Evolutionary conservation across 2,797 vertebrate genomes (phyloP).

Genomic region (Enteromius viviparus): DNA sequence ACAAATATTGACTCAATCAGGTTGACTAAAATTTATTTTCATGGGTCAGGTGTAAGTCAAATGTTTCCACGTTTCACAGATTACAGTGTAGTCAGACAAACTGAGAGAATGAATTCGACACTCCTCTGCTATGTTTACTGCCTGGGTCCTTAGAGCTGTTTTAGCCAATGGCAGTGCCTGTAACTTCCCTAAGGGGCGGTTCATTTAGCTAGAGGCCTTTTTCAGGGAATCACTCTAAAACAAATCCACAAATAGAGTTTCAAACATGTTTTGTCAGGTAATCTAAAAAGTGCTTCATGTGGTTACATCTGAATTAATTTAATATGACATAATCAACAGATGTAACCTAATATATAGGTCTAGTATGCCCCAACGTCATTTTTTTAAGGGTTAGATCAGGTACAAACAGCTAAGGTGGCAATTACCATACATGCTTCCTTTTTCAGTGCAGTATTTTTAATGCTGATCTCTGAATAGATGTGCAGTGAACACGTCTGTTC

Average conservation of each 20-base stretch:
- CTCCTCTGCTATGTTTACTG: constrained; percentile 20
- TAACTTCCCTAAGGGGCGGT: constrained; percentile 11
- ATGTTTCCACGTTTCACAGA: not conserved
- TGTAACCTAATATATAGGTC: not conserved
- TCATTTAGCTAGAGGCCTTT: constrained; percentile 15
- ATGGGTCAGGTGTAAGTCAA: constrained; percentile 5
- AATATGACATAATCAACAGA: not conserved
- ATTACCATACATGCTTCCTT: not conserved
- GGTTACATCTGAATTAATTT: not conserved
- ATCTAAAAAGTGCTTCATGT: not conserved
- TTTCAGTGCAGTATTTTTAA: not conserved
- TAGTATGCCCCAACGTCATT: not conserved
- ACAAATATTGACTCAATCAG: not conserved
- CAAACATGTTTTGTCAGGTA: constrained; percentile 11
- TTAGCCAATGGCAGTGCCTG: constrained; percentile 1
- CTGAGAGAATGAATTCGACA: constrained; percentile 3
- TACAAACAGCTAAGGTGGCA: not conserved
- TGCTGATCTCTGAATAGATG: constrained; percentile 5
- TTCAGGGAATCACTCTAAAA: not conserved
- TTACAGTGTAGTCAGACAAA: constrained; percentile 6
- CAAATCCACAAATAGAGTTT: constrained; percentile 11
- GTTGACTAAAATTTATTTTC: not conserved
- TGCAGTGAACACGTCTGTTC: not conserved
- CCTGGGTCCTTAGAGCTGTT: not conserved
- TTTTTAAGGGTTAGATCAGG: not conserved